Evolutionary conservation across 1,140 invertebrate genomes (phyloP), one percentile per base, ranked within the genome.

Genomic region (Halotydeus destructor): DNA sequence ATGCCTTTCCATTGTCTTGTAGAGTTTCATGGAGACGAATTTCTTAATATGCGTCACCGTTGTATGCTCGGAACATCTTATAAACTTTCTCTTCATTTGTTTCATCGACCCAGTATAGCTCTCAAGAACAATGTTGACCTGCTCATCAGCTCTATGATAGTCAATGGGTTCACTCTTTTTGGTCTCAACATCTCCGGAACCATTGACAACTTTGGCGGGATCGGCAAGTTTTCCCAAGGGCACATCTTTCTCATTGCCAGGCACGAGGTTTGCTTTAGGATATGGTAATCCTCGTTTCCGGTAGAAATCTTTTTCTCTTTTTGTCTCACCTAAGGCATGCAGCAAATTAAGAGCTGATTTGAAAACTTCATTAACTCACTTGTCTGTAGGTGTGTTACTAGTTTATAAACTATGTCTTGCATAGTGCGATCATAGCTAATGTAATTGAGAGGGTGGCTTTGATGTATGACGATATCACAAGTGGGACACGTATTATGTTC

Each of bases 341-440:
- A 21, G 5, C 8, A 26, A 23, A 21, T 32, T 40, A 24, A 14
- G 3, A 22, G 5, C 16, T 5, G 12, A 16, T 14, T 28, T 27
- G 30, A 37, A 18, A 37, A 9, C 19, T 23, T 8, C n/a, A n/a
- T 5, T n/a, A 36, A 37, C 16, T 50, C 63, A 82, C 80, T 54
- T 61, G 81, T 76, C 64, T 89, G 82, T 48, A 91, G 65, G 55
- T 85, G 74, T 45, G 84, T 84, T 48, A 91, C 84, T 50, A 91
- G 63, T 70, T 96, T 96, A 64, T 89, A 94, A 37, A 96, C 88
- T 62, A 97, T 89, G 67, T 96, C 88, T 63, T 97, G 91, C 79
- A 97, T 84, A 44, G 88, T 96, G 51, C 89, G 69, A 64, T 97
- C 91, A 64, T 91, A 89, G 58, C 84, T 88, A 51, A 96, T 89